These are phyloP conservation scores for Corvus hawaiiensis DNA, from an alignment of 2,113 vertebrate species.

Conservation along the genomic window DNA sequence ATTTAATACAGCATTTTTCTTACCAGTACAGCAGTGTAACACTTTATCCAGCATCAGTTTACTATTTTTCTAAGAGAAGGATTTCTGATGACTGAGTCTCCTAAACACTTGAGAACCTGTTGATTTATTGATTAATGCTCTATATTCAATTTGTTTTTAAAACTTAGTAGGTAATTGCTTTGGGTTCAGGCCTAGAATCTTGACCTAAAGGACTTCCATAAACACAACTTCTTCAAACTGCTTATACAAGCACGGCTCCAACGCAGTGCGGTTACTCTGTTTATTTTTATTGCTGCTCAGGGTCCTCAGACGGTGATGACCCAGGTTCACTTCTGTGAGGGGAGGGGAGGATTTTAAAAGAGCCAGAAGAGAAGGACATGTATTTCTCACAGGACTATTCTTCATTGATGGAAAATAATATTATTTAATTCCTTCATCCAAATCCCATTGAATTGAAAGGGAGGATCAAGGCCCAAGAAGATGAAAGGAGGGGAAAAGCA, in stretches of 20 bases:
- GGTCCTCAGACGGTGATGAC: slow-evolving; percentile 64
- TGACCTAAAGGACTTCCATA: slow-evolving; percentile 66
- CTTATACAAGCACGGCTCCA: slow-evolving; percentile 71
- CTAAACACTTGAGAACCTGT: slow-evolving; percentile 64
- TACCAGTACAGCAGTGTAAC: neutral
- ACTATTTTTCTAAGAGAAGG: slow-evolving; percentile 31
- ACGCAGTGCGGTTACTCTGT: slow-evolving; percentile 75
- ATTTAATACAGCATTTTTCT: neutral
- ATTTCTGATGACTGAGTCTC: slow-evolving; percentile 39
- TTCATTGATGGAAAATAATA: slow-evolving; percentile 40
- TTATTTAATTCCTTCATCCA: slow-evolving; percentile 27
- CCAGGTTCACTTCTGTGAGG: slow-evolving; percentile 52
- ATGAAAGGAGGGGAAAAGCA: neutral
- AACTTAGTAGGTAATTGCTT: slow-evolving; percentile 60
- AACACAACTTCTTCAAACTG: slow-evolving; percentile 75
- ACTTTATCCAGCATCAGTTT: slow-evolving; percentile 27
- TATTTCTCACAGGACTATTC: slow-evolving; percentile 28
- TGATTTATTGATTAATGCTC: slow-evolving; percentile 66
- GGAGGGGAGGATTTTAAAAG: slow-evolving; percentile 47
- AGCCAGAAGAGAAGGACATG: slow-evolving; percentile 42
- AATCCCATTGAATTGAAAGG: slow-evolving; percentile 30
- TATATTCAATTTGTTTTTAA: slow-evolving; percentile 60
- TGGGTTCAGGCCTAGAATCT: slow-evolving; percentile 57
- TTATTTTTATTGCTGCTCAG: slow-evolving; percentile 78
- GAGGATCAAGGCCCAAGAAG: slow-evolving; percentile 32